A percentile compares a stretch with the other conserved stretches of the same genome.
Conservation (phyloP, 2,888 invertebrate species). For the Ypsolopha sequella region DNA sequence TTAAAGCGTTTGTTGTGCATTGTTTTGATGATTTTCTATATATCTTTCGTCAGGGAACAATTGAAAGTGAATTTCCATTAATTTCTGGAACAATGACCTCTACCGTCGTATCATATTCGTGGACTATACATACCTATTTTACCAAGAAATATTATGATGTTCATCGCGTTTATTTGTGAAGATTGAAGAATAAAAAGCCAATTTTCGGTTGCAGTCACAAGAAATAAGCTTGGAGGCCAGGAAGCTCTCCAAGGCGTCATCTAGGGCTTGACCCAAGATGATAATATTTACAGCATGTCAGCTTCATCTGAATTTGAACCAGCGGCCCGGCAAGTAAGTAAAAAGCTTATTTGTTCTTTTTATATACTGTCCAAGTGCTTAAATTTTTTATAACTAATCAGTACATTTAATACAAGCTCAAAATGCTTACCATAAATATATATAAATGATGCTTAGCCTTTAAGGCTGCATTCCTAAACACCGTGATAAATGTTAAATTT, state of each 20-base stretch:
- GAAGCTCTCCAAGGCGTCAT: constrained; percentile 60
- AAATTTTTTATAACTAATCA: too few relatives aligned
- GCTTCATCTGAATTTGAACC: constrained; percentile 65
- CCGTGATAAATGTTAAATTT: too few relatives aligned
- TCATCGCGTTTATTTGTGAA: constrained; percentile 32
- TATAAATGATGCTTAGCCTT: too few relatives aligned
- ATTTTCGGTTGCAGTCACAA: constrained; percentile 67
- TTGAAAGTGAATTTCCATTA: constrained; percentile 45
- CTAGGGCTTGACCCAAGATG: constrained; percentile 69
- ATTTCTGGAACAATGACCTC: constrained; percentile 64
- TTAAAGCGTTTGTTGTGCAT: constrained; percentile 21
- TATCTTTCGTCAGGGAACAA: constrained; percentile 47
- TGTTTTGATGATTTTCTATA: constrained; percentile 38
- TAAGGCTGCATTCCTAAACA: too few relatives aligned
- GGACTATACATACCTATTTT: constrained; percentile 65
- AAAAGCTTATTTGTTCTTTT: not conserved
- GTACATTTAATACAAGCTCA: too few relatives aligned
- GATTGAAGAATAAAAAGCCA: constrained; percentile 49
- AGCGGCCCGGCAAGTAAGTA: constrained; percentile 67
- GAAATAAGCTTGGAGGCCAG: constrained; percentile 60
- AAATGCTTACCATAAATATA: too few relatives aligned
- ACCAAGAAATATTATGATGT: constrained; percentile 49
- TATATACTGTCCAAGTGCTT: too few relatives aligned
- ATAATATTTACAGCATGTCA: constrained; percentile 66
- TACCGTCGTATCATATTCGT: constrained; percentile 55